Evolutionary conservation across 2,113 vertebrate species (phyloP), one percentile per base, ranked within the genome.

Genomic region (Perca schrenkii): DNA sequence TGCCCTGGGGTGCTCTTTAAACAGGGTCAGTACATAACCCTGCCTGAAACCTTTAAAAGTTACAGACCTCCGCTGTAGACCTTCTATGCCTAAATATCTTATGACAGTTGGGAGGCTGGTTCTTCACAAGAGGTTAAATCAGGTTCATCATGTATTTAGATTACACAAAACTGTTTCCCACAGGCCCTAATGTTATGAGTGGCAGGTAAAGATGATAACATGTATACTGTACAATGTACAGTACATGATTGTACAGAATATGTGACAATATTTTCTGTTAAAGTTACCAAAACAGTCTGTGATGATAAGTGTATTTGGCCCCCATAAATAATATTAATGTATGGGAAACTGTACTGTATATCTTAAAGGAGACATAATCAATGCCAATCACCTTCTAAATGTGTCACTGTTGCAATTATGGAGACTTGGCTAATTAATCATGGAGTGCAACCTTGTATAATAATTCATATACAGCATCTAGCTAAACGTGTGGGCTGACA

Each of bases 21-120:
- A 87, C 64, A 86, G 80, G 78, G 75, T 85, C 77, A 57, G 34
- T 77, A 60, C 77, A 79, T 79, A 89, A 63, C 79, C 69, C 77
- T 84, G 84, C 84, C 90, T 75, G 79, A 90, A 87, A 86, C 85
- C 75, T 85, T 89, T 82, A 85, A 79, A 63, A 87, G 62, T 63
- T 63, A 77, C 70, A 53, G 74, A 70, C 69, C 46, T 76, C 69
- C 83, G 60, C 64, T 80, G 53, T 76, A 82, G 85, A 83, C 77
- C 81, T 84, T 80, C 31, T 85, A 80, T 84, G 79, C 74, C 84
- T 72, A 63, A 87, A 82, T 74, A 53, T 76, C 70, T 69, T 49
- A 21, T 10, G 73, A 65, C n/a, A 89, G 53, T 31, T 56, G 17
- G 53, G 63, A 53, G 53, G 43, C 43, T 74, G 40, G 25, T 62